Evolutionary conservation across 1,140 invertebrate species (phyloP).

Genomic region (Carposina sasakii): DNA sequence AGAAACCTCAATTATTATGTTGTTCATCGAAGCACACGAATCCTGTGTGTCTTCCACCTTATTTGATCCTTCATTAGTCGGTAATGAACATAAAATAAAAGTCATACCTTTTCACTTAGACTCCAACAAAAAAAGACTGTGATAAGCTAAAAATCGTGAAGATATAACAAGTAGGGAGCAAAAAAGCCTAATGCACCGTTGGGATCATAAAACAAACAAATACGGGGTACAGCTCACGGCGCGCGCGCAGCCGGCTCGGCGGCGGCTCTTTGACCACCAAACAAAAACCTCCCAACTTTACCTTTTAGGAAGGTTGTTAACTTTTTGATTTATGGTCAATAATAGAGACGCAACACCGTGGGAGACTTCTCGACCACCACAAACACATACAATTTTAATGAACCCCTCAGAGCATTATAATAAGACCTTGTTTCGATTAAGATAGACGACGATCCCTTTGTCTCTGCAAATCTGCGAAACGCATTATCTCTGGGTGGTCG

Average conservation of each 20-base stretch:
- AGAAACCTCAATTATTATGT: too few relatives aligned
- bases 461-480: constrained; percentile 17
- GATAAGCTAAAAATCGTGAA: constrained; percentile 57
- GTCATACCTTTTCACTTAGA: too few relatives aligned
- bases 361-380: constrained; percentile 59
- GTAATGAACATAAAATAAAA: too few relatives aligned
- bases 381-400: constrained; percentile 66
- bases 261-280: constrained; percentile 60
- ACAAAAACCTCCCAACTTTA: constrained; percentile 64
- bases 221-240: constrained; percentile 33
- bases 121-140: constrained; percentile 27
- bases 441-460: constrained; percentile 35
- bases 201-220: constrained; percentile 69
- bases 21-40: too few relatives aligned
- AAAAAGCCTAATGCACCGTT: constrained; percentile 66
- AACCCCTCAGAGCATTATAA: constrained; percentile 56
- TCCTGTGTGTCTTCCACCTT: too few relatives aligned
- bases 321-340: constrained; percentile 72
- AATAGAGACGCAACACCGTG: constrained; percentile 70
- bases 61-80: too few relatives aligned
- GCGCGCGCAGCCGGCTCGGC: constrained; percentile 39
- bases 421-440: constrained; percentile 44
- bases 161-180: constrained; percentile 55
- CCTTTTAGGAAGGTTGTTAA: constrained; percentile 72
- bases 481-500: constrained; percentile 42